Evolutionary conservation across 64 coral and sea anemone genomes (phyloP).

Genomic region (Montipora efflorescens): DNA sequence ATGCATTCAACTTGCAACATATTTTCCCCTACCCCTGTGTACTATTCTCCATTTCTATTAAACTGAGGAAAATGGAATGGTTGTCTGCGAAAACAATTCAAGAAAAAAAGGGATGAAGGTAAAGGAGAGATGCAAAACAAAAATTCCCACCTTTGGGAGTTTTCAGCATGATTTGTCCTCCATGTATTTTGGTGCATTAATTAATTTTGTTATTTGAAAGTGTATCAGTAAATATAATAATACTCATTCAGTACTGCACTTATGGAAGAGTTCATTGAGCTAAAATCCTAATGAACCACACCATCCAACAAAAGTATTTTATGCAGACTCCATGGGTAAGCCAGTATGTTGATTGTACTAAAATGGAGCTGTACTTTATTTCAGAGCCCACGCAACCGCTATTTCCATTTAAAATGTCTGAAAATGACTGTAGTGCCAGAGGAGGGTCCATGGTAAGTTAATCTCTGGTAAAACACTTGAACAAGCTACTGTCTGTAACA

Average conservation of each 20-base stretch:
- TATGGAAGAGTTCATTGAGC: background rate
- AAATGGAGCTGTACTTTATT: background rate
- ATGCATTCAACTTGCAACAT: too few species aligned
- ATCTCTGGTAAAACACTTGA: too few species aligned
- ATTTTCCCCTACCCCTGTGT: too few species aligned
- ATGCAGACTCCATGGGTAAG: too few species aligned
- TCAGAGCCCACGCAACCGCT: slow-evolving; percentile 28
- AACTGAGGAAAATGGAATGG: slow-evolving; percentile 7
- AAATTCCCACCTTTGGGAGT: too few species aligned
- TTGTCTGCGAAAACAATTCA: slow-evolving; percentile 18
- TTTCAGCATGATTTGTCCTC: too few species aligned
- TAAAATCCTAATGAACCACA: background rate
- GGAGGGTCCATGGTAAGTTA: slow-evolving; percentile 30
- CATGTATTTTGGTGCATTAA: too few species aligned
- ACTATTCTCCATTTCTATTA: too few species aligned
- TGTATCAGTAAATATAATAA: background rate
- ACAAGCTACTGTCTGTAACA: too few species aligned
- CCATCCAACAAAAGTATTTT: background rate
- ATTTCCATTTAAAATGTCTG: slow-evolving; percentile 13
- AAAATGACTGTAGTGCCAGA: background rate
- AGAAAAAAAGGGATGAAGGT: background rate
- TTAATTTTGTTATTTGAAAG: background rate
- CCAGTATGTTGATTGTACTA: too few species aligned
- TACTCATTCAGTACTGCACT: too few species aligned
- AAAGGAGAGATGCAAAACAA: background rate